Base-by-base conservation (phyloP, 2,888 invertebrate genomes). In the Ceriagrion tenellum region DNA sequence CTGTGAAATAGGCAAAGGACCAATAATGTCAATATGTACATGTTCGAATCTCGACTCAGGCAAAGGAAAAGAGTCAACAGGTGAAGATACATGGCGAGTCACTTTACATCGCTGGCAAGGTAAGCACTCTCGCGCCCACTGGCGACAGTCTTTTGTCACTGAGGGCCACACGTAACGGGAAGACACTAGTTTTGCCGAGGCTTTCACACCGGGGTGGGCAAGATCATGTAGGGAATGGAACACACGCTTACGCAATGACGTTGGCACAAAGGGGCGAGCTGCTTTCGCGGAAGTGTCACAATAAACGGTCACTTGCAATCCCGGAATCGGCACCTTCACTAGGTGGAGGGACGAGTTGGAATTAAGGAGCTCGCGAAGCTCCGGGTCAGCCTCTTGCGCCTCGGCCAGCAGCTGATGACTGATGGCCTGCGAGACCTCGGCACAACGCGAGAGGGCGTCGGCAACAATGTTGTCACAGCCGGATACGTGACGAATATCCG, bases 21-120 rank as follows among this genome's bases (percentile, higher is more conserved):
- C 97, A 0, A 97, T 96, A 13, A 97, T 96, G 96, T 97, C 97
- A 4, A 97, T 96, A 10, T 69, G 69, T 4, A 26, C n/a, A 10
- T 69, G 69, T 26, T 69, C 69, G 10, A 69, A n/a, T 47, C 97
- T 96, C 16, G 90, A 95, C 35, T 96, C 95, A 0, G 96, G 96
- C 12, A 95, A 89, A 10, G 95, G n/a, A 91, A 96, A 96, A 20
- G 95, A 59, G 47, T 91, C 91, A 30, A 96, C 95, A 13, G 96
- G 95, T 4, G 96, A 88, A 10, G 56, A 81, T 16, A 96, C 96
- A 95, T 96, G 96, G 12, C 96, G 95, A 1, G 95, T 95, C 0
- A 97, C 95, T 95, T 97, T 97, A 0, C 96, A 89, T n/a, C 95
- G 95, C 95, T 97, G 97, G 95, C 97, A 97, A 0, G 74, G 55